These are phyloP conservation scores for Erinaceus europaeus DNA, from an alignment of 2,113 vertebrate species.

Conservation along the genomic window DNA sequence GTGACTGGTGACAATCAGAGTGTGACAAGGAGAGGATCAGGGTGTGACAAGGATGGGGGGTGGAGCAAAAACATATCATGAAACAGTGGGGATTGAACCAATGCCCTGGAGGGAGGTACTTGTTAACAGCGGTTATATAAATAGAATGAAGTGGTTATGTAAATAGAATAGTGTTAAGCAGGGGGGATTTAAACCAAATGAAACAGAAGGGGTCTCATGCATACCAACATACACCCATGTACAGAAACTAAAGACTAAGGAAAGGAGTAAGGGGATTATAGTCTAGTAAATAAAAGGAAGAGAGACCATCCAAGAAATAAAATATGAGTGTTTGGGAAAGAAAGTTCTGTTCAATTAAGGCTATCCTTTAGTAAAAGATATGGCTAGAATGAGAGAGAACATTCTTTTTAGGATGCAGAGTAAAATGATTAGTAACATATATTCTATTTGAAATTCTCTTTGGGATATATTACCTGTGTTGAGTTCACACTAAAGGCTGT, in stretches of 20 bases:
- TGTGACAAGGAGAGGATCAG: too few relatives aligned
- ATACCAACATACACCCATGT: background rate
- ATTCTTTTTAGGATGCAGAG: background rate
- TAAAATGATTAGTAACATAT: background rate
- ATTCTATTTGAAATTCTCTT: background rate
- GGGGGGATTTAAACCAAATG: too few relatives aligned
- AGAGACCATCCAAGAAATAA: background rate
- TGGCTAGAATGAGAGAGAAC: background rate
- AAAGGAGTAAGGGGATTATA: background rate
- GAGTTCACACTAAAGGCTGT: background rate
- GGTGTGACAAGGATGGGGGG: too few relatives aligned
- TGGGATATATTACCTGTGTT: background rate
- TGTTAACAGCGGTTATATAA: too few relatives aligned
- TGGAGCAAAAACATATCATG: too few relatives aligned
- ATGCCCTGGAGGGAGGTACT: too few relatives aligned
- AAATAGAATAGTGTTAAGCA: too few relatives aligned
- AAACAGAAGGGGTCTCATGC: too few relatives aligned
- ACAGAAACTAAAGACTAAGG: background rate
- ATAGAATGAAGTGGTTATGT: too few relatives aligned
- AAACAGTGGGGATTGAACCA: too few relatives aligned
- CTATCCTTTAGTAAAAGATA: background rate
- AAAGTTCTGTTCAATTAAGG: background rate
- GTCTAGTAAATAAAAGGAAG: background rate
- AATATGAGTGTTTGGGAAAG: background rate
- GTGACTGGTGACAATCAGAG: too few relatives aligned